Evolutionary conservation across 2,888 invertebrate species (phyloP).

Genomic region (Arctia plantaginis): DNA sequence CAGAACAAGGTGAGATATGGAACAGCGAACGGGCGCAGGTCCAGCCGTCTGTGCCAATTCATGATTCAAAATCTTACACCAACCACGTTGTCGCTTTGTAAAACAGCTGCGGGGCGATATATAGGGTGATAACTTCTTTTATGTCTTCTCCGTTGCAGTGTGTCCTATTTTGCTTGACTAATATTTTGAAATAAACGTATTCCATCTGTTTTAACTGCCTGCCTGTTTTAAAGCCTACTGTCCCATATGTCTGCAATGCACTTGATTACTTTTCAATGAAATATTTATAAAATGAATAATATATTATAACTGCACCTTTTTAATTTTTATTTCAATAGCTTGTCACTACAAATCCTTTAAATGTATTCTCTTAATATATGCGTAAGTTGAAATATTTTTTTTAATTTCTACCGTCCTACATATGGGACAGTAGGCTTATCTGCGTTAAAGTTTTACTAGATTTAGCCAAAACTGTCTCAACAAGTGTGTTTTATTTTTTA

Average conservation of each 20-base stretch:
- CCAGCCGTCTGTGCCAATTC: conserved; percentile 69
- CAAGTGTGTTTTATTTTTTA: no score
- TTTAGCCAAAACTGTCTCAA: not conserved
- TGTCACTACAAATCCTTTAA: no score
- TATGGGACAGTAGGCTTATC: no score
- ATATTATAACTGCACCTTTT: no score
- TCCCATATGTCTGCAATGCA: no score
- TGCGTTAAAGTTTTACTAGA: not conserved
- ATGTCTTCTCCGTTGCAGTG: not conserved
- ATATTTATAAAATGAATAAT: no score
- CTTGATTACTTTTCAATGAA: no score
- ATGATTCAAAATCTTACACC: conserved; percentile 57
- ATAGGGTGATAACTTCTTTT: conserved; percentile 6
- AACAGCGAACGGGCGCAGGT: conserved; percentile 70
- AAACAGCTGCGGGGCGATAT: conserved; percentile 17
- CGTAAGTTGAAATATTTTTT: no score
- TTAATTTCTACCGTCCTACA: no score
- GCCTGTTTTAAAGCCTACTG: no score
- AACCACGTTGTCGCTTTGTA: conserved; percentile 31
- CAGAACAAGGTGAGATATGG: conserved; percentile 37
- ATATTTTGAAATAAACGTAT: not conserved
- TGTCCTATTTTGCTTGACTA: not conserved
- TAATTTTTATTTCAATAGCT: no score
- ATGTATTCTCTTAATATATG: no score
- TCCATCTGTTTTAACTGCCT: not conserved